phyloP scores from a whole-genome alignment of 2,888 invertebrate species.

The Panopea generosa region DNA sequence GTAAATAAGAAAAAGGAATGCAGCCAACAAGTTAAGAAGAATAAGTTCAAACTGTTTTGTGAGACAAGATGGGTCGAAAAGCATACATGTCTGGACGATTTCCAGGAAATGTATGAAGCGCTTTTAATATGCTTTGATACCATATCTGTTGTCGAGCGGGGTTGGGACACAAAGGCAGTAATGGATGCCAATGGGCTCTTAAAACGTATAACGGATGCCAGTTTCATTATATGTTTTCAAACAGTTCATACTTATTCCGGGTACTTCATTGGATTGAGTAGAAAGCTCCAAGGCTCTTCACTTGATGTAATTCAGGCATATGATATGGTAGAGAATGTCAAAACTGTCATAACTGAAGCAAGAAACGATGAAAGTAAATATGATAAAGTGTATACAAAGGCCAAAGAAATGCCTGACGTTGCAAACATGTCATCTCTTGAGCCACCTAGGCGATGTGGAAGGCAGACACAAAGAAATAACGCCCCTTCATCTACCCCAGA shows the following conservation, averaged over 20 bases:
- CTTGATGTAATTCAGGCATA: constrained; percentile 39
- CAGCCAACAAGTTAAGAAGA: too few relatives aligned
- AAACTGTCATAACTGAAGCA: constrained; percentile 20
- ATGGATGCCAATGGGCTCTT: too few relatives aligned
- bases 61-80: constrained; percentile 49
- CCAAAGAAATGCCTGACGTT: constrained; percentile 10
- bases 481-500: constrained; percentile 35
- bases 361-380: constrained; percentile 14
- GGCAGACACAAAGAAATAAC: constrained; percentile 51
- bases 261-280: constrained; percentile 16
- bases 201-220: constrained; percentile 27
- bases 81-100: constrained; percentile 24
- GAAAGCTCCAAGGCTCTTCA: constrained; percentile 41
- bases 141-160: constrained; percentile 23
- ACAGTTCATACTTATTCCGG: constrained; percentile 37
- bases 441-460: constrained; percentile 40
- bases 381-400: background rate
- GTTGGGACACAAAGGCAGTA: constrained; percentile 46
- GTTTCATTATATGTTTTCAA: constrained; percentile 37
- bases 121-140: constrained; percentile 32
- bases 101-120: constrained; percentile 31
- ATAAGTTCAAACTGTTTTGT: too few relatives aligned
- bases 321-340: constrained; percentile 20
- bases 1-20: constrained; percentile 13
- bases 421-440: constrained; percentile 9